Evolutionary conservation across 2,888 invertebrate species (phyloP).

Genomic region (Ectemnius continuus): DNA sequence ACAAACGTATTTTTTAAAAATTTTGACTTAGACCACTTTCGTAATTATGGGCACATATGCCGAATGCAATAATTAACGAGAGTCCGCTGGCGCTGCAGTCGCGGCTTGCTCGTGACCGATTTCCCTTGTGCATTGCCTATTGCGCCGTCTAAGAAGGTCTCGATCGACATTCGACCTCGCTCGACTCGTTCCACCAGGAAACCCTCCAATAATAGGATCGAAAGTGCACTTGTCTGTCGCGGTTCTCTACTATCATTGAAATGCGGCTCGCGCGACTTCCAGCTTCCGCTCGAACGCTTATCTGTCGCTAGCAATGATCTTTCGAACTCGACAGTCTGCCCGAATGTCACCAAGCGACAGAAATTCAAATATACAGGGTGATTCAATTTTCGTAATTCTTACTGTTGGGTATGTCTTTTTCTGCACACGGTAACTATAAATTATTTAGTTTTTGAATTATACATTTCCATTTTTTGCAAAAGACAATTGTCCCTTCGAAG

Average conservation of each 20-base stretch:
- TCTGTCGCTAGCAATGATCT: not conserved
- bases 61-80: conserved; percentile 30
- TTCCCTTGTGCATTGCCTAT: conserved; percentile 10
- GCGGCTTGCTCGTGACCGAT: conserved; percentile 9
- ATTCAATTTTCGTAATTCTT: too few relatives aligned
- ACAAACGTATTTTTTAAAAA: too few relatives aligned
- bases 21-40: too few relatives aligned
- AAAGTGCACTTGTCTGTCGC: conserved; percentile 20
- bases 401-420: too few relatives aligned
- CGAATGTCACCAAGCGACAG: too few relatives aligned
- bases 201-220: conserved; percentile 19
- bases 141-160: conserved; percentile 14
- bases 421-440: too few relatives aligned
- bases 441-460: too few relatives aligned
- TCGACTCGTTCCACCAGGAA: conserved; percentile 25
- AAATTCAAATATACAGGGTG: too few relatives aligned
- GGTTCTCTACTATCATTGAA: not conserved
- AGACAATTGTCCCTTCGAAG: too few relatives aligned
- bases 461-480: too few relatives aligned
- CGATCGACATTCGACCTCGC: conserved; percentile 10
- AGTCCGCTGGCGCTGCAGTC: not conserved
- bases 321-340: too few relatives aligned
- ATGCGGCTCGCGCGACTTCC: not conserved
- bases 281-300: conserved; percentile 1
- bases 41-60: not conserved